These are phyloP conservation scores for Lepidochrysops patricia DNA, from an alignment of 2,888 invertebrate genomes.

Conservation along the genomic window DNA sequence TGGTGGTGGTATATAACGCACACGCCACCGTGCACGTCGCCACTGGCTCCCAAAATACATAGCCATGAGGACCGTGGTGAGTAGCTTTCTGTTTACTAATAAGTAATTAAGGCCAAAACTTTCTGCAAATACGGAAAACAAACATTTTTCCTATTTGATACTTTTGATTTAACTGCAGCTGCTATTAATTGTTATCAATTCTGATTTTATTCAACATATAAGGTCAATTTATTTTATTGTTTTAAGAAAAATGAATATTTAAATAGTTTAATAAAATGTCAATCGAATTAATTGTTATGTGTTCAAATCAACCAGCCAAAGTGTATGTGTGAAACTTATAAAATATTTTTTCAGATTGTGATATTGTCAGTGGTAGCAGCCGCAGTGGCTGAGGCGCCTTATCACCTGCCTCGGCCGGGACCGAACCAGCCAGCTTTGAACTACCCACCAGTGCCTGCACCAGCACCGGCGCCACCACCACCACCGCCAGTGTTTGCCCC, in stretches of 20 bases:
- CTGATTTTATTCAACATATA: no score
- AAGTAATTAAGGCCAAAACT: not conserved
- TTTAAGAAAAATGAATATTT: no score
- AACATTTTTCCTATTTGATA: not conserved
- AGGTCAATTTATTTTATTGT: no score
- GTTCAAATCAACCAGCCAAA: no score
- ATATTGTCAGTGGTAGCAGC: constrained; percentile 49
- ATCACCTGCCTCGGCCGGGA: constrained; percentile 52
- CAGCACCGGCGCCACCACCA: constrained; percentile 28
- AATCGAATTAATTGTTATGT: no score
- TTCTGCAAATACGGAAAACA: not conserved
- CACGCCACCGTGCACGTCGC: constrained; percentile 33
- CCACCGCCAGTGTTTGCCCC: constrained; percentile 14
- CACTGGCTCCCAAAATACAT: constrained; percentile 42
- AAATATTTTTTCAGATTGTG: constrained; percentile 42
- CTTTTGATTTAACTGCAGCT: no score
- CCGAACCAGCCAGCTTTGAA: constrained; percentile 40
- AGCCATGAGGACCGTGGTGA: constrained; percentile 64
- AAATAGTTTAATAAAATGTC: no score
- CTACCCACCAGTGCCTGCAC: constrained; percentile 38
- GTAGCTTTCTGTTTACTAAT: constrained; percentile 33
- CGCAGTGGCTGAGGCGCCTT: constrained; percentile 56
- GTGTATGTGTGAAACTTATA: not conserved
- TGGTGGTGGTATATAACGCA: constrained; percentile 62
- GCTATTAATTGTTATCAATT: no score